Percentiles rank a stretch among this genome's conserved stretches.
Conservation (phyloP, 2,888 invertebrate species). For the Thymelicus acteon region DNA sequence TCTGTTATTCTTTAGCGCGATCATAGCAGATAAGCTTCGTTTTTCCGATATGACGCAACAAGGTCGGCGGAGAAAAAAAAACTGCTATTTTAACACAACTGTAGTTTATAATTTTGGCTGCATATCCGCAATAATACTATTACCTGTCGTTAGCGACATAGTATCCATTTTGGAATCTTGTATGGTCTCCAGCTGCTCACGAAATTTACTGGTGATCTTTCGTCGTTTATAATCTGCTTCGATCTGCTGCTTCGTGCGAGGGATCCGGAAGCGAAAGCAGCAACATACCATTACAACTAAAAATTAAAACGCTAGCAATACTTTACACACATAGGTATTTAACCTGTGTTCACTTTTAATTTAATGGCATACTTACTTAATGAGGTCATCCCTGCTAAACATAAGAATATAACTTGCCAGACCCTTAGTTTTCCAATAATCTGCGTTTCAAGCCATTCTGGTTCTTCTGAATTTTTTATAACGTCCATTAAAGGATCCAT, state of each 20-base stretch:
- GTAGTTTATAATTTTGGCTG: too few species aligned
- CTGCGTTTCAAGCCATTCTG: slow-evolving; percentile 90
- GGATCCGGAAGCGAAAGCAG: slow-evolving; percentile 95
- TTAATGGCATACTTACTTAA: slow-evolving; percentile 80
- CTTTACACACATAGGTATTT: background rate
- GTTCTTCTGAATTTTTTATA: slow-evolving; percentile 77
- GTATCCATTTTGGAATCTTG: slow-evolving; percentile 94
- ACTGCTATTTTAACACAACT: too few species aligned
- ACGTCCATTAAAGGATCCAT: slow-evolving; percentile 76
- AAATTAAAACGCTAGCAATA: slow-evolving; percentile 43
- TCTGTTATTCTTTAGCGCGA: too few species aligned
- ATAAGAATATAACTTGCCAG: slow-evolving; percentile 93
- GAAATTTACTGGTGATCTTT: slow-evolving; percentile 92
- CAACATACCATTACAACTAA: slow-evolving; percentile 94
- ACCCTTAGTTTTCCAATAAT: slow-evolving; percentile 89
- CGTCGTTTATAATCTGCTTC: slow-evolving; percentile 96
- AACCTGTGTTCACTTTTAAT: background rate
- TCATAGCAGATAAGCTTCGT: too few species aligned
- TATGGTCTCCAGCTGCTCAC: slow-evolving; percentile 91
- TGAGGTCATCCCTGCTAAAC: slow-evolving; percentile 86
- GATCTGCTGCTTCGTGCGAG: slow-evolving; percentile 97
- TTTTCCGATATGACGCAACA: too few species aligned
- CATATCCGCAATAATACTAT: slow-evolving; percentile 28
- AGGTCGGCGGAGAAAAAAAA: too few species aligned
- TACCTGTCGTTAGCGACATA: slow-evolving; percentile 91